A percentile compares a stretch with the other conserved stretches of the same genome.
phyloP scores from a whole-genome alignment of 2,888 invertebrate species.

The Andrena dorsata region DNA sequence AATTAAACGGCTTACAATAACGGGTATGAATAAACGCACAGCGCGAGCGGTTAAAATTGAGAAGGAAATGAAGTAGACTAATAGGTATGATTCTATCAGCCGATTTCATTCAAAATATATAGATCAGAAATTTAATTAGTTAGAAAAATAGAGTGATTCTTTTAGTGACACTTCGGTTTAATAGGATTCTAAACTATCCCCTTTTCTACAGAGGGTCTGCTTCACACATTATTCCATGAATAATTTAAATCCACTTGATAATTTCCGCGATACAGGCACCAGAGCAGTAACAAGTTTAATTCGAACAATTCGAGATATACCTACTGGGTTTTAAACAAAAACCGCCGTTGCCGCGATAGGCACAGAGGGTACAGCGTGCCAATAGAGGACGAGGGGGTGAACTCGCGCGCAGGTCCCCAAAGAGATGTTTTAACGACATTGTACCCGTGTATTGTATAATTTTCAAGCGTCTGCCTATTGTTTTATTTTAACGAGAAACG shows the following conservation, averaged over 20 bases:
- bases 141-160: background rate
- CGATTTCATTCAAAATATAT: background rate
- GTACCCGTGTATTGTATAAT: background rate
- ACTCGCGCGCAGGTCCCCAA: background rate
- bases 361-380: background rate
- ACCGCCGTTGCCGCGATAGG: background rate
- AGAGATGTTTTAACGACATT: slow-evolving; percentile 1
- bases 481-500: background rate
- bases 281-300: background rate
- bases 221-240: background rate
- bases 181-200: background rate
- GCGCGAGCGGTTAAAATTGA: background rate
- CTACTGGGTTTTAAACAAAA: background rate
- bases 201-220: background rate
- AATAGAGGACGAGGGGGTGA: background rate
- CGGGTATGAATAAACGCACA: too few relatives aligned
- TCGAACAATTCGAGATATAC: background rate
- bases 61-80: background rate
- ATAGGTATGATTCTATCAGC: background rate
- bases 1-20: too few relatives aligned
- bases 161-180: background rate
- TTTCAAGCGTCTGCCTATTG: background rate
- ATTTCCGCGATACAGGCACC: background rate
- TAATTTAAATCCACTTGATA: background rate
- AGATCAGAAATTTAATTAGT: background rate